Conservation (phyloP, 2,888 invertebrate species). For the Agonopterix alstromeriana region DNA sequence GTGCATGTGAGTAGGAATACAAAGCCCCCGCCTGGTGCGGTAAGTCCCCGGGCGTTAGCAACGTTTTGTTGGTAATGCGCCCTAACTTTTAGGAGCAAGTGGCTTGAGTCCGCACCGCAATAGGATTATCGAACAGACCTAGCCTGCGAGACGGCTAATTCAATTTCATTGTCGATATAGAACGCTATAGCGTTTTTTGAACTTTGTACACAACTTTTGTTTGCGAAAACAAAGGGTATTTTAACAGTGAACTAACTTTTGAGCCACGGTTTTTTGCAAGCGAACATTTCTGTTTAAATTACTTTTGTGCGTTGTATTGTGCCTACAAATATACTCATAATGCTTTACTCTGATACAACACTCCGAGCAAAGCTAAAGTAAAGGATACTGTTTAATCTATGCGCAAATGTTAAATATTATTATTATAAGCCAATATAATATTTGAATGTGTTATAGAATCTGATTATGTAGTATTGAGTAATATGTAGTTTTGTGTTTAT, state of each 20-base stretch:
- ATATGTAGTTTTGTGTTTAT: too few species aligned
- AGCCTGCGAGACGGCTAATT: conserved; percentile 52
- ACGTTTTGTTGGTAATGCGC: conserved; percentile 37
- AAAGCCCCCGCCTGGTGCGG: conserved; percentile 22
- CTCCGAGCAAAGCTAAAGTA: too few species aligned
- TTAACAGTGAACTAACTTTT: not conserved
- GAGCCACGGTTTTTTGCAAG: not conserved
- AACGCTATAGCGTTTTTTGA: conserved; percentile 13
- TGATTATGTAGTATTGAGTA: too few species aligned
- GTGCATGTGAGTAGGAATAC: conserved; percentile 9
- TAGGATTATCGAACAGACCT: conserved; percentile 60
- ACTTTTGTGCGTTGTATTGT: too few species aligned
- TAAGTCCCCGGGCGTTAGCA: conserved; percentile 39
- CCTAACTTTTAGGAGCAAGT: conserved; percentile 54
- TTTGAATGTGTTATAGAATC: too few species aligned
- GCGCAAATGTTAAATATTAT: too few species aligned
- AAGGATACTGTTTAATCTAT: too few species aligned
- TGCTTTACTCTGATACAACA: too few species aligned
- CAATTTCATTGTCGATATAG: conserved; percentile 53
- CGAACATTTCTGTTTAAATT: not conserved
- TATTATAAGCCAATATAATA: too few species aligned
- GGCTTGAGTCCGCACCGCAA: conserved; percentile 53
- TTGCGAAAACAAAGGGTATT: not conserved
- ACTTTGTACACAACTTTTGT: conserved; percentile 14
- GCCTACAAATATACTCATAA: too few species aligned